These are phyloP conservation scores for Rhinogobius similis DNA, from an alignment of 2,113 vertebrate genomes.

Conservation along the genomic window DNA sequence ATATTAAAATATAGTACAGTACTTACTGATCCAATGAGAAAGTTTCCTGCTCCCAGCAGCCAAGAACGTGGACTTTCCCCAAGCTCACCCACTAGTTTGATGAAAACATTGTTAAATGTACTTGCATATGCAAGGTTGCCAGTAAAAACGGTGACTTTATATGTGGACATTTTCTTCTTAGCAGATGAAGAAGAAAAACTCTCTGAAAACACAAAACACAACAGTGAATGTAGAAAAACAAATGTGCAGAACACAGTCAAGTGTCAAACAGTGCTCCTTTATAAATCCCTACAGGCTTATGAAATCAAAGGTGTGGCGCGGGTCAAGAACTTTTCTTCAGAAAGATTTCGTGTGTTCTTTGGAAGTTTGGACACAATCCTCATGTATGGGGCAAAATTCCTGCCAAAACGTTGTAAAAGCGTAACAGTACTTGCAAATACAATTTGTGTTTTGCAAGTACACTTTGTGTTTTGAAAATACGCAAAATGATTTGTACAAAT, in stretches of 20 bases:
- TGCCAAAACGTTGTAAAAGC: too few species aligned
- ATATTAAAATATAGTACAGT: background rate
- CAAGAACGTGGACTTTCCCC: background rate
- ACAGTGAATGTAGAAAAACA: background rate
- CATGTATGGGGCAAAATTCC: too few species aligned
- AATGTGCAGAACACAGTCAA: background rate
- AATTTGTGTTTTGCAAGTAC: too few species aligned
- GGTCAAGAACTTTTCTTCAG: background rate
- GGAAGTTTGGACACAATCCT: too few species aligned
- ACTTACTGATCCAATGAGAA: background rate
- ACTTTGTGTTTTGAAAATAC: too few species aligned
- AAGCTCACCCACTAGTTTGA: background rate
- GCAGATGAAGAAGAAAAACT: background rate
- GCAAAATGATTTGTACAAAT: too few species aligned
- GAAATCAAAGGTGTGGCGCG: background rate
- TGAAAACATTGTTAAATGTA: background rate
- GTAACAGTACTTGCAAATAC: too few species aligned
- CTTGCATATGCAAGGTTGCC: background rate
- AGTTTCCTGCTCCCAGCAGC: background rate
- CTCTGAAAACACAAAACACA: background rate
- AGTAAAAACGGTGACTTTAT: background rate
- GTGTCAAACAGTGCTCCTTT: background rate
- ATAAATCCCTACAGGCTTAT: background rate
- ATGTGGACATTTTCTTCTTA: background rate
- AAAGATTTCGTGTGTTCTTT: background rate